Evolutionary conservation across 2,888 invertebrate genomes (phyloP).

Genomic region (Plusia festucae): DNA sequence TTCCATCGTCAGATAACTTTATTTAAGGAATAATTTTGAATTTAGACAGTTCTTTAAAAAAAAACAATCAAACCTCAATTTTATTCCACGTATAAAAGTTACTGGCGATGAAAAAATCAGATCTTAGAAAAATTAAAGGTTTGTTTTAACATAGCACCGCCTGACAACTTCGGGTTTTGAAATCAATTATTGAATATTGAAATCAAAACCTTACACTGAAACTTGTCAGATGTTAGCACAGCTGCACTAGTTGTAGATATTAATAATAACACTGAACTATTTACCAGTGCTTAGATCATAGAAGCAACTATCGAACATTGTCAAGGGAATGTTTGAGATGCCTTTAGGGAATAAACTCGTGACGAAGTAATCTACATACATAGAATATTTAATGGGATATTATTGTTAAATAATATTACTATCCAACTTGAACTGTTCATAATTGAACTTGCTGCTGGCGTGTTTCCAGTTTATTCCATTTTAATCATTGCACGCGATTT

Average conservation of each 20-base stretch:
- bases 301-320: slow-evolving; percentile 2
- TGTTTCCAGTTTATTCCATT: slow-evolving; percentile 5
- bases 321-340: neutral
- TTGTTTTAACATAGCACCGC: no score
- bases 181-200: neutral
- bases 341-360: neutral
- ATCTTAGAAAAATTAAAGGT: no score
- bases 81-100: no score
- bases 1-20: no score
- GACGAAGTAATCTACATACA: slow-evolving; percentile 4
- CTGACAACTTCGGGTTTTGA: no score
- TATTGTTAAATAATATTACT: neutral
- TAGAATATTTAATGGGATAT: neutral
- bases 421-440: neutral
- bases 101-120: no score
- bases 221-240: neutral
- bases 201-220: neutral
- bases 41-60: no score
- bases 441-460: neutral
- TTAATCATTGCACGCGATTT: slow-evolving; percentile 2
- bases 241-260: neutral
- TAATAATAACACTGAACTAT: neutral
- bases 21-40: no score
- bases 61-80: no score
- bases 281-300: neutral